Evolutionary conservation across 2,888 invertebrate species (phyloP).

Genomic region (Diaphora mendica): DNA sequence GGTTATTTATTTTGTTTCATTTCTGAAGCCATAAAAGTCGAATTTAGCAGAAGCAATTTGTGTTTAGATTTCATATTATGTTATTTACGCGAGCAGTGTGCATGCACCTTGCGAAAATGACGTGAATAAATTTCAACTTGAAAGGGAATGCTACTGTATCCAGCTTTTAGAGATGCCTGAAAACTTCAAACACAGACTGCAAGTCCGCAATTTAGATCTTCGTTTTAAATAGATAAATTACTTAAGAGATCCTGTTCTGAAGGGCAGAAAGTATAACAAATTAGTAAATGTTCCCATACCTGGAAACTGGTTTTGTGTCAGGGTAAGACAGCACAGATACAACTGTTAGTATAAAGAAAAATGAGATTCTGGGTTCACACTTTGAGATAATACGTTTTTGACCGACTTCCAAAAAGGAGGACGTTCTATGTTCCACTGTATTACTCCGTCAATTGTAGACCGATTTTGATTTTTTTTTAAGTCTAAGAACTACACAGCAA

Average conservation of each 20-base stretch:
- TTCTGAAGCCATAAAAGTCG: slow-evolving; percentile 29
- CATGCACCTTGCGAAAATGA: slow-evolving; percentile 41
- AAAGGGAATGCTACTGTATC: slow-evolving; percentile 28
- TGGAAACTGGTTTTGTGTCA: slow-evolving; percentile 33
- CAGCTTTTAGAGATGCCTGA: neutral
- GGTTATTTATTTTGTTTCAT: slow-evolving; percentile 26
- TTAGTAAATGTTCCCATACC: slow-evolving; percentile 22
- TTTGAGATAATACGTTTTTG: neutral
- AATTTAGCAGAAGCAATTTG: slow-evolving; percentile 27
- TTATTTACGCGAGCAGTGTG: slow-evolving; percentile 34
- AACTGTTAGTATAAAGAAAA: slow-evolving; percentile 2
- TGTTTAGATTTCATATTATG: slow-evolving; percentile 38
- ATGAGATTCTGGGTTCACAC: neutral
- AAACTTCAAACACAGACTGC: neutral
- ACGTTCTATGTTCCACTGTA: too few species aligned
- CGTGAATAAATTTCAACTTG: slow-evolving; percentile 22
- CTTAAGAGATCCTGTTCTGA: neutral
- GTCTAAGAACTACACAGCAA: neutral
- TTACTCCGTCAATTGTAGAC: too few species aligned
- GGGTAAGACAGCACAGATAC: slow-evolving; percentile 11
- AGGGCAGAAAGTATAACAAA: neutral
- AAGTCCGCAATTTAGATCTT: neutral
- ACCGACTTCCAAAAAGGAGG: too few species aligned
- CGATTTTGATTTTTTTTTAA: too few species aligned
- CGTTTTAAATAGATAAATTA: neutral